These are phyloP conservation scores for Alosa alosa DNA, from an alignment of 2,113 vertebrate species.

Conservation along the genomic window DNA sequence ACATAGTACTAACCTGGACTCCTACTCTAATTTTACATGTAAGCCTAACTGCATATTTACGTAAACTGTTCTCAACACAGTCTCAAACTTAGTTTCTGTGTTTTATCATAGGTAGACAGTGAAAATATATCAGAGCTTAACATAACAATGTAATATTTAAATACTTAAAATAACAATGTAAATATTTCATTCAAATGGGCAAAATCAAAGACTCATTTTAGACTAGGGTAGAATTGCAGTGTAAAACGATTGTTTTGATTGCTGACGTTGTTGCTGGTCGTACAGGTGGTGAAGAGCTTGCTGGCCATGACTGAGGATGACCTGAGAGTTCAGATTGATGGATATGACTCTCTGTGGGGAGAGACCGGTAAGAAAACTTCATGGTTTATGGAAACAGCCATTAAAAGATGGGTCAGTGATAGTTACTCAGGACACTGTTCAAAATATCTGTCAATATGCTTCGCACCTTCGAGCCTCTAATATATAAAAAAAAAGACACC, in stretches of 20 bases:
- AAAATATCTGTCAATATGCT: background rate
- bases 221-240: too few species aligned
- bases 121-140: too few species aligned
- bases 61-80: too few species aligned
- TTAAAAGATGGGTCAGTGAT: background rate
- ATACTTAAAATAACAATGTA: too few species aligned
- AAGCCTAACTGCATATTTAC: too few species aligned
- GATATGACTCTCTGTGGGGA: slow-evolving; percentile 91
- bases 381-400: background rate
- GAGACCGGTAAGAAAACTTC: slow-evolving; percentile 84
- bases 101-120: too few species aligned
- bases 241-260: background rate
- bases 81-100: too few species aligned
- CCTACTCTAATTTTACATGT: too few species aligned
- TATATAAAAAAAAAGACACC: background rate
- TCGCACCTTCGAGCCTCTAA: background rate
- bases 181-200: too few species aligned
- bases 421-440: background rate
- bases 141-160: too few species aligned
- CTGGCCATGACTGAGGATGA: slow-evolving; percentile 78
- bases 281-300: slow-evolving; percentile 86
- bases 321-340: slow-evolving; percentile 81
- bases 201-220: too few species aligned
- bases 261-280: background rate
- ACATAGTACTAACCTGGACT: too few species aligned